Conservation (phyloP, 2,888 invertebrate genomes). For the Pandemis cinnamomeana region DNA sequence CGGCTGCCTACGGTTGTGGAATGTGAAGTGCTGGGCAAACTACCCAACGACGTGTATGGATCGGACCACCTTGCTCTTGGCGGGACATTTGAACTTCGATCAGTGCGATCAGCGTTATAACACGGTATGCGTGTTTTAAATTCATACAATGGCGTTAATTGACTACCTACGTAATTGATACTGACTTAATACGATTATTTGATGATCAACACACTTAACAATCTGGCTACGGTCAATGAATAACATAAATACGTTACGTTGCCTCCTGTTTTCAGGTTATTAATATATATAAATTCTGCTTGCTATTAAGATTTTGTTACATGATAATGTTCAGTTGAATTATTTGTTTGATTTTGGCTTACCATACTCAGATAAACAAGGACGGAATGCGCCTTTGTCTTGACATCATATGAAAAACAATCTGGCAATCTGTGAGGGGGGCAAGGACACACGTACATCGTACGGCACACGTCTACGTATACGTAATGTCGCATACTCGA, state of each 20-base stretch:
- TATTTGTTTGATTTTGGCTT: too few relatives aligned
- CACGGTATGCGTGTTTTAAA: background rate
- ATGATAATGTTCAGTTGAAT: too few relatives aligned
- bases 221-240: background rate
- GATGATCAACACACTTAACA: background rate
- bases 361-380: too few relatives aligned
- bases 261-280: background rate
- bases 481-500: too few relatives aligned
- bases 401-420: too few relatives aligned
- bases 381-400: too few relatives aligned
- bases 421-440: too few relatives aligned
- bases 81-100: constrained; percentile 86
- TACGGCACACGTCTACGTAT: too few relatives aligned
- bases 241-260: background rate
- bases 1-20: constrained; percentile 87
- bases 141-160: background rate
- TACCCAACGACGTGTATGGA: constrained; percentile 90
- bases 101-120: constrained; percentile 47
- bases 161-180: background rate
- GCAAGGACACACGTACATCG: too few relatives aligned
- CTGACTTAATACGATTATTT: background rate
- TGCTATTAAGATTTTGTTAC: background rate
- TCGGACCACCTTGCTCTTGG: constrained; percentile 95
- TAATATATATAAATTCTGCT: background rate
- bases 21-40: constrained; percentile 78